These are phyloP conservation scores for Electrophaes corylata DNA, from an alignment of 2,888 invertebrate genomes.

Conservation along the genomic window DNA sequence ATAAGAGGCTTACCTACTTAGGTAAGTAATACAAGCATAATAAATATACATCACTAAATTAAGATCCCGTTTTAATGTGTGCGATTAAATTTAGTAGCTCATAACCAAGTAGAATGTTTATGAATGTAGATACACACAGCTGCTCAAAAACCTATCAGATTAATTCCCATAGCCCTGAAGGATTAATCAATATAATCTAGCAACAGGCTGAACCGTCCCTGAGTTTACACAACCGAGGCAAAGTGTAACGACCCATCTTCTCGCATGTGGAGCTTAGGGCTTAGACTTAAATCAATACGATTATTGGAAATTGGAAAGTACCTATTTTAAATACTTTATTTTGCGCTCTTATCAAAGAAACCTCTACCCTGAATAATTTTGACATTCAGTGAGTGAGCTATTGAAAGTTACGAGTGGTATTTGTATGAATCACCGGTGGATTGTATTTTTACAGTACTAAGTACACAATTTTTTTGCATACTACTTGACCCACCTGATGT, in stretches of 20 bases:
- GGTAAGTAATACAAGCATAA: not conserved
- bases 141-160: not conserved
- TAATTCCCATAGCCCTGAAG: not conserved
- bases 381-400: no score
- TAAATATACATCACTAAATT: not conserved
- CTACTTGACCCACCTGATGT: no score
- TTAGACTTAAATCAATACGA: constrained; percentile 15
- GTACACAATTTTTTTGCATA: no score
- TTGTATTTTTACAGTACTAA: no score
- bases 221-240: constrained; percentile 26
- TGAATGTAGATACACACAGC: no score
- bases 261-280: constrained; percentile 3
- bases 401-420: no score
- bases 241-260: constrained; percentile 30
- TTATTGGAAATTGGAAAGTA: constrained; percentile 6
- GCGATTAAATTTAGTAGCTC: not conserved
- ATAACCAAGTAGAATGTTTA: no score
- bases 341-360: not conserved
- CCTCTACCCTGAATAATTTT: no score
- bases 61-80: not conserved
- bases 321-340: not conserved
- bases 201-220: constrained; percentile 22
- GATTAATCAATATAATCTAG: constrained; percentile 23
- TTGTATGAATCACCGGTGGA: no score
- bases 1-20: constrained; percentile 17